Percentiles rank a stretch among this genome's conserved stretches.
Conservation (phyloP, 2,797 vertebrate species). For the Epinephelus malabaricus region DNA sequence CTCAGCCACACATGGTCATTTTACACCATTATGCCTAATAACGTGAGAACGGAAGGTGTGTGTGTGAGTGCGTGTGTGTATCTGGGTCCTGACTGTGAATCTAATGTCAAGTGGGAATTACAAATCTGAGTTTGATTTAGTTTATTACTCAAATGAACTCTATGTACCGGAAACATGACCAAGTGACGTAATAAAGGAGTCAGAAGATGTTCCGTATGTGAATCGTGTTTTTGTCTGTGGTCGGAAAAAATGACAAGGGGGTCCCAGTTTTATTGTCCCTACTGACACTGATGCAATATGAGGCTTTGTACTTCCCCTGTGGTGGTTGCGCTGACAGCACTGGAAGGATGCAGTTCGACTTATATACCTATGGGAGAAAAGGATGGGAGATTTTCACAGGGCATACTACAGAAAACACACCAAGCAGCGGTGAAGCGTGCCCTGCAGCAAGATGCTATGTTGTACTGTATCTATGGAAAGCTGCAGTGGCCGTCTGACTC, state of each 20-base stretch:
- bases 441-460: too few species aligned
- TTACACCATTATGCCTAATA: conserved; percentile 74
- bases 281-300: conserved; percentile 24
- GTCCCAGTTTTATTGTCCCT: neutral
- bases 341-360: too few species aligned
- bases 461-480: too few species aligned
- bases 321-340: neutral
- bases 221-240: conserved; percentile 36
- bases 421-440: too few species aligned
- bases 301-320: conserved; percentile 14
- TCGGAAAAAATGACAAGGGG: neutral
- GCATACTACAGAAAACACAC: neutral
- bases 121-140: conserved; percentile 61
- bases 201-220: conserved; percentile 46
- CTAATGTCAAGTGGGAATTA: conserved; percentile 49
- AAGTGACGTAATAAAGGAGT: conserved; percentile 73
- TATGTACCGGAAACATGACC: conserved; percentile 58
- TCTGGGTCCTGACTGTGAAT: conserved; percentile 73
- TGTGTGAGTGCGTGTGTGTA: conserved; percentile 11
- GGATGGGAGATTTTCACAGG: neutral
- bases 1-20: conserved; percentile 53
- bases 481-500: too few species aligned
- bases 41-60: conserved; percentile 54
- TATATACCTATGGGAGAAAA: too few species aligned
- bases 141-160: conserved; percentile 67